Evolutionary conservation across 2,888 invertebrate species (phyloP).

Genomic region (Didymodactylos carnosus): DNA sequence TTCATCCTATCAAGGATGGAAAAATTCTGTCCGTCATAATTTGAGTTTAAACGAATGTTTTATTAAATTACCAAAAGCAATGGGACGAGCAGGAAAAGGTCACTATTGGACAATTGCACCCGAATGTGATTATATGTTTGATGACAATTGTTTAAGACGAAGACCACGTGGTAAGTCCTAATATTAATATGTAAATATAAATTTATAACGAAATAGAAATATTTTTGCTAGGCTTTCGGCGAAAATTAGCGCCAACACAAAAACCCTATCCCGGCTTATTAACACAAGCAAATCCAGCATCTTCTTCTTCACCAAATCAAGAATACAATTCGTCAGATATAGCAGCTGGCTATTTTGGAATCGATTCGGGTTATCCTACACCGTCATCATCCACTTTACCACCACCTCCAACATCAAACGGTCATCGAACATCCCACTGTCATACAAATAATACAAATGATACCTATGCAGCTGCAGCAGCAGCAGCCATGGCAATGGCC

Average conservation of each 20-base stretch:
- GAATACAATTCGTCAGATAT: not conserved
- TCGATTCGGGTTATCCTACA: not conserved
- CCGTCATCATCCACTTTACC: not conserved
- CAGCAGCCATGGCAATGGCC: too few relatives aligned
- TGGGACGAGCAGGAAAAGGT: constrained; percentile 65
- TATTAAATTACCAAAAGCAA: constrained; percentile 69
- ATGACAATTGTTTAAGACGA: constrained; percentile 77
- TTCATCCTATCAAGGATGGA: constrained; percentile 80
- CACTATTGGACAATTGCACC: constrained; percentile 98
- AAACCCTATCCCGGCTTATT: not conserved
- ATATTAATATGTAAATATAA: too few relatives aligned
- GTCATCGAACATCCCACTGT: not conserved
- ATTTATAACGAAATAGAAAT: too few relatives aligned
- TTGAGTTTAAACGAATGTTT: constrained; percentile 91
- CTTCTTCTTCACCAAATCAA: not conserved
- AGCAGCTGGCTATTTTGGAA: too few relatives aligned
- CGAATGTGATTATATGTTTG: constrained; percentile 85
- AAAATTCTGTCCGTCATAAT: constrained; percentile 91
- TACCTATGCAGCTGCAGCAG: not conserved
- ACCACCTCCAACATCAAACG: not conserved
- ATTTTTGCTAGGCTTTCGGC: not conserved
- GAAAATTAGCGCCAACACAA: not conserved
- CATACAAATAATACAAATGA: not conserved
- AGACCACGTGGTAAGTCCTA: constrained; percentile 65
- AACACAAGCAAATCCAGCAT: not conserved